Evolutionary conservation across 2,113 vertebrate genomes (phyloP), one percentile per base, ranked within the genome.

Genomic region (Leptodactylus fuscus): DNA sequence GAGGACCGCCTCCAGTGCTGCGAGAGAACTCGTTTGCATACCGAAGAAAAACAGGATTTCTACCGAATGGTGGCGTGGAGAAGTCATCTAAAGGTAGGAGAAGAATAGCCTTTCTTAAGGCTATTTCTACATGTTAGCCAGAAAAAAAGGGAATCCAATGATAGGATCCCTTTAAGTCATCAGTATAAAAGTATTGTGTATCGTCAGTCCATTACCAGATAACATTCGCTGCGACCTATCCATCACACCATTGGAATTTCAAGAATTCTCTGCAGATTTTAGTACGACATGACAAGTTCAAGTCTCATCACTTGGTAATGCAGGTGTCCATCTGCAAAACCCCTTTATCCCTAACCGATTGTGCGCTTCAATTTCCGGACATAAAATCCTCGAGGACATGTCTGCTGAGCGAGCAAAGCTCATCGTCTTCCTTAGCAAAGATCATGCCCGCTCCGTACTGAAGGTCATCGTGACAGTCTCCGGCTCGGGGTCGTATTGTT

Each of bases 351-450:
- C 27, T 46, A 10, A 8, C 20, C 4, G 22, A 41, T 24, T 60
- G 53, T 60, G 2, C 24, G 15, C 41, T 75, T 71, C 69, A n/a
- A 27, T 60, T 41, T 44, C 58, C 46, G 79, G 38, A 48, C 44
- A 4, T 27, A 29, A 81, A 46, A 81, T 73, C 81, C 81, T 38
- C 16, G 8, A 27, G 67, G 81, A 36, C 46, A 2, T 32, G 24
- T 79, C 27, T 44, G 77, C 32, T 80, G 77, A 44, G 27, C 27
- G 15, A 46, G 46, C 81, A 55, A 27, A 48, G n/a, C 58, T 20
- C 58, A 22, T 69, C 34, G 3, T 13, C 11, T 41, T 71, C 18
- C 18, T 44, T 24, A 18, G 51, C 29, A 38, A 32, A 15, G 62
- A 69, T 67, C 29, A 9, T 36, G 20, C 44, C 29, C 27, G 20